Percentiles rank a stretch among this genome's conserved stretches.
phyloP scores from a whole-genome alignment of 2,797 vertebrate genomes.

The Discoglossus pictus region DNA sequence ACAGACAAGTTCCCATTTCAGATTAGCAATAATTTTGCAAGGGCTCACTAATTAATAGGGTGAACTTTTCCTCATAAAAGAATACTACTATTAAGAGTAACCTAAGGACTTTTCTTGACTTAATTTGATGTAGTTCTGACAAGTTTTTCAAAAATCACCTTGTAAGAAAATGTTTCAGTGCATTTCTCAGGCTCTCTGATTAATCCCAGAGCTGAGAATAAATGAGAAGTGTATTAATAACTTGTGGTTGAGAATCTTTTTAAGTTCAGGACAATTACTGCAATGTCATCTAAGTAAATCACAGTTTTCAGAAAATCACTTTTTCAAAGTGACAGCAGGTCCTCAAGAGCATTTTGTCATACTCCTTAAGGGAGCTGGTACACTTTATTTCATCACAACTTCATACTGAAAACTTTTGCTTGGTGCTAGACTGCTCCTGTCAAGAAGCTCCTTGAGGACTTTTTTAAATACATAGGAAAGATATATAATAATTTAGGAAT shows the following conservation, averaged over 20 bases:
- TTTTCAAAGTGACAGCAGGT: conserved; percentile 41
- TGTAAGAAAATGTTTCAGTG: conserved; percentile 25
- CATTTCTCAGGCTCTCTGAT: conserved; percentile 26
- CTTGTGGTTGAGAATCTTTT: conserved; percentile 32
- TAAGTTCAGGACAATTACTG: conserved; percentile 42
- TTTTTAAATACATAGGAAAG: no score
- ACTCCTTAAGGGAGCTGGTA: conserved; percentile 35
- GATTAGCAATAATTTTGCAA: no score
- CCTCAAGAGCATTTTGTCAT: conserved; percentile 44
- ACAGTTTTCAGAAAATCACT: conserved; percentile 41
- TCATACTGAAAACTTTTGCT: conserved; percentile 19
- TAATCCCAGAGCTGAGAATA: conserved; percentile 37
- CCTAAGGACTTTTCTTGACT: neutral
- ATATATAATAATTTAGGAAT: no score
- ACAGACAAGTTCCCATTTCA: no score
- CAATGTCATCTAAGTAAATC: conserved; percentile 48
- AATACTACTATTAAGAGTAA: neutral
- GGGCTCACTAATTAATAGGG: no score
- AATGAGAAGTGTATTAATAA: conserved; percentile 45
- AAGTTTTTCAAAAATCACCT: conserved; percentile 13
- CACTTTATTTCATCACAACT: conserved; percentile 33
- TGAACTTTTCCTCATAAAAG: no score
- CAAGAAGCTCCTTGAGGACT: no score
- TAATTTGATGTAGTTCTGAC: neutral
- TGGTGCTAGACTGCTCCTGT: neutral